Conservation (phyloP, 2,797 vertebrate genomes). For the Acipenser ruthenus region DNA sequence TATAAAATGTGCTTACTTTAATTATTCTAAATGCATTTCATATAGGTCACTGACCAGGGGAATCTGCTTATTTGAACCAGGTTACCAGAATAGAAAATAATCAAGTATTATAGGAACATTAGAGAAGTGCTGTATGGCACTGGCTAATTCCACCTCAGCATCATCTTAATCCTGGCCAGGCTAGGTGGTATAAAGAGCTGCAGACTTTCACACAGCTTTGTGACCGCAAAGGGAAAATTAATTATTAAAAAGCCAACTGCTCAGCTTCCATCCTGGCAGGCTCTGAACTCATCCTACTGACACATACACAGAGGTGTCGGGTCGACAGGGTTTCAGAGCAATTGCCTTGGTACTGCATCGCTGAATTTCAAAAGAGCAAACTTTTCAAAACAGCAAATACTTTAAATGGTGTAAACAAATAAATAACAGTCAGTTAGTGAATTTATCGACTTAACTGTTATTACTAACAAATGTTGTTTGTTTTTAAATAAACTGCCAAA, state of each 20-base stretch:
- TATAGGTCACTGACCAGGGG: conserved; percentile 40
- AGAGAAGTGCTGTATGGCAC: conserved; percentile 15
- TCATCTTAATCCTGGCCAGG: conserved; percentile 5
- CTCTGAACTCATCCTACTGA: not conserved
- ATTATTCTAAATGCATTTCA: conserved; percentile 68
- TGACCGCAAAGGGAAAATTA: conserved; percentile 35
- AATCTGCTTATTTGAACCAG: conserved; percentile 58
- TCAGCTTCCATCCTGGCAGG: not conserved
- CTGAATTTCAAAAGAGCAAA: no score
- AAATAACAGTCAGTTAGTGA: no score
- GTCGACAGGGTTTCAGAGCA: not conserved
- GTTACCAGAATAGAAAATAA: conserved; percentile 29
- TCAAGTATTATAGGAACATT: conserved; percentile 34
- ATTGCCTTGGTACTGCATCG: no score
- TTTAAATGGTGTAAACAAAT: no score
- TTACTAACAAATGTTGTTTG: no score
- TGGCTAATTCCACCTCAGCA: conserved; percentile 45
- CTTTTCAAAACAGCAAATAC: no score
- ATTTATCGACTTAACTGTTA: no score
- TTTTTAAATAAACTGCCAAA: no score
- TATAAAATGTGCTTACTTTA: conserved; percentile 59
- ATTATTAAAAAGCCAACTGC: conserved; percentile 36
- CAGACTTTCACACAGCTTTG: conserved; percentile 18
- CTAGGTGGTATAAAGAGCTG: conserved; percentile 29
- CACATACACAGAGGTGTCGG: conserved; percentile 3